Base-by-base conservation (phyloP, 2,888 invertebrate genomes). In the Idaea biselata region DNA sequence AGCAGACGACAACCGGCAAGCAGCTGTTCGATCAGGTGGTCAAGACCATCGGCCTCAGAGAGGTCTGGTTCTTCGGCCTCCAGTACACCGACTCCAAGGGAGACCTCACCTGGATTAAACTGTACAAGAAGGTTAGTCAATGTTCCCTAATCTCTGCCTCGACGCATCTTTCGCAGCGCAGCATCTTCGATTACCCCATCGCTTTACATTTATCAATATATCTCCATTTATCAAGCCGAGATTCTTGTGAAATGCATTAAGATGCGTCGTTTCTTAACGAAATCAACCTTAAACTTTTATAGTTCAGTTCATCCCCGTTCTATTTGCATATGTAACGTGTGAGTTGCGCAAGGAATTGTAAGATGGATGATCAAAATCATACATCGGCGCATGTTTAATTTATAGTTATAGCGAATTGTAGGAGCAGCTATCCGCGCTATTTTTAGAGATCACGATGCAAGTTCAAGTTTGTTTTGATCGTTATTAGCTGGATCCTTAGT, bases 11-110 rank as follows among this genome's bases (percentile, higher is more conserved):
- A 81, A 99, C 99, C 77, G 99, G 99, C 87, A 99, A 99, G 93
- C 99, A 99, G 93, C 95, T 99, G 70, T 99, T 99, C 93, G 99
- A 99, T 93, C 99, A 99, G 94, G 99, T 99, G 81, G 99, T 99
- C 79, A 99, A 99, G 94, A 99, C 99, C 77, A 99, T 99, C 87
- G 99, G 99, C 73, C 95, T 99, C 61, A 95, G 99, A 74, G 99
- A 99, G 93, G 99, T 99, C 77, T 99, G 99, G 99, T 99, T 99
- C 94, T 99, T 99, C 92, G 99, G 99, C 66, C 95, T 99, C 68
- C 99, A 99, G 93, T 99, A 99, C 93, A 98, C 98, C 75, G 99
- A 99, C 93, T 97, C 97, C 83, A 99, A 99, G 93, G 99, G 99
- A 62, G 98, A 98, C 87, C 95, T 97, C 77, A 99, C 99, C 64